Evolutionary conservation across 1,140 invertebrate genomes (phyloP).

Genomic region (Hyposmocoma kahamanoa): DNA sequence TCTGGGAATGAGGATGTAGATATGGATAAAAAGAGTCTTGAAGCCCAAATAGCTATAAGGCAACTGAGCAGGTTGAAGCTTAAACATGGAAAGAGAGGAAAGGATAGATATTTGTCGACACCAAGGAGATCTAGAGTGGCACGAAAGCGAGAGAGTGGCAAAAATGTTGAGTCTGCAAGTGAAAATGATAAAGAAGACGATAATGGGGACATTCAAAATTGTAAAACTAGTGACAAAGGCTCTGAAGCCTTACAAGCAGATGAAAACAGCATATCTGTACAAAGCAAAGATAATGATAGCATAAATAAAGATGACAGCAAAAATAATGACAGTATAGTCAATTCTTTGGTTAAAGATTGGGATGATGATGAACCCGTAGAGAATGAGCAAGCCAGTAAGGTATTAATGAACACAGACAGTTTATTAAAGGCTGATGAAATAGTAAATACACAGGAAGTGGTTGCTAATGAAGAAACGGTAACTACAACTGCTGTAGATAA

Average conservation of each 20-base stretch:
- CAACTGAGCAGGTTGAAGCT: slow-evolving; percentile 37
- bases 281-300: slow-evolving; percentile 5
- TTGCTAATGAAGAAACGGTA: slow-evolving; percentile 14
- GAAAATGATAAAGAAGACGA: slow-evolving; percentile 9
- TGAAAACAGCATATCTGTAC: not conserved
- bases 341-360: slow-evolving; percentile 60
- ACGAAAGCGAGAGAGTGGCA: too few species aligned
- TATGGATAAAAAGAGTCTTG: slow-evolving; percentile 16
- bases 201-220: slow-evolving; percentile 8
- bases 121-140: not conserved
- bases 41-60: slow-evolving; percentile 44
- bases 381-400: slow-evolving; percentile 16
- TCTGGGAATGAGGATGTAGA: slow-evolving; percentile 5
- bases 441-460: slow-evolving; percentile 14
- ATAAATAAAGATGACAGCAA: slow-evolving; percentile 16
- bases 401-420: slow-evolving; percentile 17
- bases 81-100: not conserved
- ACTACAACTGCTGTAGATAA: slow-evolving; percentile 32
- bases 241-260: not conserved
- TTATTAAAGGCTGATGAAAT: slow-evolving; percentile 15
- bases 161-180: too few species aligned
- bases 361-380: slow-evolving; percentile 54
- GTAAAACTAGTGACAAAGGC: slow-evolving; percentile 10
- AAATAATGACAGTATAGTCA: slow-evolving; percentile 47
- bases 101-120: too few species aligned